phyloP scores from a whole-genome alignment of 2,113 vertebrate species.

The crab-eating macaque (Macaca fascicularis) region T2T-MFA8v1.1 NC_088379.1:99399501-99400000 shows the following conservation, averaged over 20 bases:
- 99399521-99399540: background rate
- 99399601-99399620: conserved; percentile 13
- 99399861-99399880: background rate
- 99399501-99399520: conserved; percentile 22
- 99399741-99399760: background rate
- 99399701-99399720: background rate
- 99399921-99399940: background rate
- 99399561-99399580: conserved; percentile 25
- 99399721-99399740: background rate
- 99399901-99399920: background rate
- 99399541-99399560: background rate
- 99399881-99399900: background rate
- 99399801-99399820: background rate
- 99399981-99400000: background rate
- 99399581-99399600: background rate
- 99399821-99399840: background rate
- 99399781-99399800: background rate
- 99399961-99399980: background rate
- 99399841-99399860: background rate
- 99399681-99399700: background rate
- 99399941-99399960: background rate
- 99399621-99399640: background rate
- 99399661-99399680: background rate
- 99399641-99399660: background rate
- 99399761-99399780: background rate